Evolutionary conservation across 2,888 invertebrate genomes (phyloP).

Genomic region (Creontiades dilutus): DNA sequence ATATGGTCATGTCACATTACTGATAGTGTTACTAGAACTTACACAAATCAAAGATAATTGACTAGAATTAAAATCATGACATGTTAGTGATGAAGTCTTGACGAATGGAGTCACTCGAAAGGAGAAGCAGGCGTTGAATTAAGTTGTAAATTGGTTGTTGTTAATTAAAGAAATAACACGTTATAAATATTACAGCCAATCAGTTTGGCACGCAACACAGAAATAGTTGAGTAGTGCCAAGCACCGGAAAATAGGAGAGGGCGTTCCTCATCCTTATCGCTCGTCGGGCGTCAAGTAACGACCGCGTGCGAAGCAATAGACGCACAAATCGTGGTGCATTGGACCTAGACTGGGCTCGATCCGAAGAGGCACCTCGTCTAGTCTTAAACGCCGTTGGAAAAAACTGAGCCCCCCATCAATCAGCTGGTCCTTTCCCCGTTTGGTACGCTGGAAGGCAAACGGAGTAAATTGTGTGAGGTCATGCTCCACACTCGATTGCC

Average conservation of each 20-base stretch:
- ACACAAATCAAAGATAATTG: too few relatives aligned
- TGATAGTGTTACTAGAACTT: too few relatives aligned
- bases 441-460: background rate
- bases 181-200: background rate
- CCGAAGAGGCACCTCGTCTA: background rate
- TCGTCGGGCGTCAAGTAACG: background rate
- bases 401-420: background rate
- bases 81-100: too few relatives aligned
- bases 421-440: background rate
- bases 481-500: background rate
- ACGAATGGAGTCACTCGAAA: too few relatives aligned
- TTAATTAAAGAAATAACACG: background rate
- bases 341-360: slow-evolving; percentile 1
- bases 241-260: background rate
- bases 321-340: background rate
- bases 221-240: background rate
- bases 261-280: background rate
- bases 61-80: too few relatives aligned
- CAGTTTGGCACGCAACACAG: background rate
- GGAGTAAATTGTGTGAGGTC: background rate
- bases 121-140: background rate
- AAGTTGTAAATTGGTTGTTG: background rate
- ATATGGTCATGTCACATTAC: too few relatives aligned
- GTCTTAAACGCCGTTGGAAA: background rate
- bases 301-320: background rate